Evolutionary conservation across 2,888 invertebrate genomes (phyloP).

Genomic region (Vannuccia rotundouncinata): DNA sequence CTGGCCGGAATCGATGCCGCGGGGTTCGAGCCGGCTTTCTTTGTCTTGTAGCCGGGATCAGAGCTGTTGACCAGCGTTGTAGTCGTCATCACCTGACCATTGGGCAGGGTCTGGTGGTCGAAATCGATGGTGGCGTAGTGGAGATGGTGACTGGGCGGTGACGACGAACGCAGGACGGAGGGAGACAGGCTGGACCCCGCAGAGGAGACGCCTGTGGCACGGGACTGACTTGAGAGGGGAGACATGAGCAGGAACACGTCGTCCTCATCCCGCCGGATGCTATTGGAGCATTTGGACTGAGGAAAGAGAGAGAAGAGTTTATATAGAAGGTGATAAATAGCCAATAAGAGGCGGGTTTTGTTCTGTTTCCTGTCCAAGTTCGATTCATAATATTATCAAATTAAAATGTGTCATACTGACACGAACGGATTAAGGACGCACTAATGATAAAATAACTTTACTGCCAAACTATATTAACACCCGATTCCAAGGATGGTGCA

Average conservation of each 20-base stretch:
- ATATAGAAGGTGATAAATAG: no score
- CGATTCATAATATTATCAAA: no score
- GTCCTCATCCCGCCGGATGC: neutral
- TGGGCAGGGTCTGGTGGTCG: neutral
- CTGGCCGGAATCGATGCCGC: neutral
- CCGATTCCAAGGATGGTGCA: no score
- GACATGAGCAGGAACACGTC: neutral
- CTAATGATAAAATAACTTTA: no score
- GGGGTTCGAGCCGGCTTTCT: neutral
- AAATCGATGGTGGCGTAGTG: slow-evolving; percentile 10
- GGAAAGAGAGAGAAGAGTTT: no score
- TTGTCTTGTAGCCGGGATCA: neutral
- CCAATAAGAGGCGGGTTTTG: no score
- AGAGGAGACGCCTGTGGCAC: neutral
- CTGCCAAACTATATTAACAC: no score
- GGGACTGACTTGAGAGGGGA: neutral
- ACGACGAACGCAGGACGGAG: neutral
- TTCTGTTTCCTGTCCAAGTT: no score
- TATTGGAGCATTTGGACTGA: no score
- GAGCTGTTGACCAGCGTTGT: neutral
- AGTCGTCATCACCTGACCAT: neutral
- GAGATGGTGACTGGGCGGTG: neutral
- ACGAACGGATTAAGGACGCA: no score
- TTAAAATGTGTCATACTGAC: no score
- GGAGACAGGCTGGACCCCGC: neutral